Evolutionary conservation across 2,113 vertebrate species (phyloP), one percentile per base, ranked within the genome.

Genomic region (Lipophrys pholis): DNA sequence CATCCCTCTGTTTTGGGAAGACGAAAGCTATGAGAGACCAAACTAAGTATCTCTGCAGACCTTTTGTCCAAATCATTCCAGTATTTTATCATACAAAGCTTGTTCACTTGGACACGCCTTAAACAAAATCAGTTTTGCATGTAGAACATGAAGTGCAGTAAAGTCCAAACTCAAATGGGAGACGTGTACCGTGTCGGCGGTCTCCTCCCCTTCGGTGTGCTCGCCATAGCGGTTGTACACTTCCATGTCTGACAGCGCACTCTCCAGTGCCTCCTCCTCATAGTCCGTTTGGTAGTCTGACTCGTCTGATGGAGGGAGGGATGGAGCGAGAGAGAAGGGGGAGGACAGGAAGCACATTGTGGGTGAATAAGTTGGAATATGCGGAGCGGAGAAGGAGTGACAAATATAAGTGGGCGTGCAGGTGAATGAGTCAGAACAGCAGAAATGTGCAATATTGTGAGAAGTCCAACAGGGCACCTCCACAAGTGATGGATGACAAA

Each of bases 241-340:
- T 76, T 95, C 93, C 82, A 89, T 78, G 79, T 95, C 94, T 11
- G 93, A 94, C 48, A 91, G 80, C 39, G 93, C 92, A 10, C 93
- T 93, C 85, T 93, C 94, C 82, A 90, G 38, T 57, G 95, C 95
- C 72, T 99, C 97, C 78, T 95, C 95, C 73, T 99, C 97, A 0
- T 95, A 96, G 83, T 98, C 97, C 0, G 96, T 97, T 83, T 97
- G 96, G 90, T 96, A 96, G 90, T 99, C 96, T 0, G 97, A 98
- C 81, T 97, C 96, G 30, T 97, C 97, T 98, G 64, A 56, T 39
- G 43, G 59, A 82, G 51, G 86, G 61, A 83, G 52, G 56, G 61
- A 66, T 2, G 4, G 21, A 30, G 21, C 21, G 21, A 30, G 21
- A 30, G 21, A 30, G 21, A 30, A 30, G 21, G 71, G 40, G 56